Conservation (phyloP, 1,140 invertebrate species). For the Rhagoletis zephyria region DNA sequence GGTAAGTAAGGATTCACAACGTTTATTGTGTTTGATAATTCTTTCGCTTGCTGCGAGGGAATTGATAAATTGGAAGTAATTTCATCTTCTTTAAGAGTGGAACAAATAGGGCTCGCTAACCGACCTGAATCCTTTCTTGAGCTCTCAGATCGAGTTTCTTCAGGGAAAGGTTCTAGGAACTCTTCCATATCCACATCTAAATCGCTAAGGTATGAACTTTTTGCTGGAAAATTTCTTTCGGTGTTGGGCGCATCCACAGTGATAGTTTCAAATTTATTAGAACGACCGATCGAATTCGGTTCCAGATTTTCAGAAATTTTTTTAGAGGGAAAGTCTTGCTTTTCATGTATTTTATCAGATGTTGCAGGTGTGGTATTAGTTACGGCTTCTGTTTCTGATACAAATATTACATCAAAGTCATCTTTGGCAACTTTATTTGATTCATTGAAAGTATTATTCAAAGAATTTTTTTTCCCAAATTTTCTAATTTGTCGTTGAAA, state of each 20-base stretch:
- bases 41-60: too few relatives aligned
- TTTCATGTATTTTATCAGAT: not conserved
- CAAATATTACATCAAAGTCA: not conserved
- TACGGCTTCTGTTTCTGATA: not conserved
- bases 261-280: not conserved
- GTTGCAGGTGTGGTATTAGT: not conserved
- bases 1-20: not conserved
- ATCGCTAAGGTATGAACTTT: constrained; percentile 52
- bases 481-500: constrained; percentile 7
- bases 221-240: not conserved
- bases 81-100: not conserved
- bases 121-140: not conserved
- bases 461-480: not conserved
- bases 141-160: constrained; percentile 58
- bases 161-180: constrained; percentile 65
- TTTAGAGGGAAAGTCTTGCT: not conserved
- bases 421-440: not conserved
- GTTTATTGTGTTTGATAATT: not conserved
- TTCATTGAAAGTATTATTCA: not conserved
- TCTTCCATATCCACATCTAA: constrained; percentile 64
- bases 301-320: not conserved
- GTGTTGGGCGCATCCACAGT: not conserved
- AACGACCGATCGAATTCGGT: not conserved
- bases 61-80: not conserved
- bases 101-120: too few relatives aligned